Evolutionary conservation across 1,140 invertebrate genomes (phyloP).

Genomic region (Temnothorax nylanderi): DNA sequence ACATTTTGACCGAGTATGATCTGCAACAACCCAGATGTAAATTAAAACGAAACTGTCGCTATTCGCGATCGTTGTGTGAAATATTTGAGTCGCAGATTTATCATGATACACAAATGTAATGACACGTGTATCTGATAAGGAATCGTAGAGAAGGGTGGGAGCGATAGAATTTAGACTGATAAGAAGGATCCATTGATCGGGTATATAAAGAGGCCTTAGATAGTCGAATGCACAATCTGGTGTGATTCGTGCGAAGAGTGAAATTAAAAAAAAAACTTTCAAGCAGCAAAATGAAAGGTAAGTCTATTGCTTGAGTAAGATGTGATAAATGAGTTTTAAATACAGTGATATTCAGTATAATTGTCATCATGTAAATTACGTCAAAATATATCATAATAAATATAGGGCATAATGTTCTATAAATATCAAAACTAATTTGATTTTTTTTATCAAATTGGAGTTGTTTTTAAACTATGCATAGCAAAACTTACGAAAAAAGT

Average conservation of each 20-base stretch:
- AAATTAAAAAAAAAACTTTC: not conserved
- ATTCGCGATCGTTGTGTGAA: not conserved
- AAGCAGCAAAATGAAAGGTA: slow-evolving; percentile 70
- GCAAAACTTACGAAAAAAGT: not conserved
- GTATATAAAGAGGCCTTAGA: slow-evolving; percentile 66
- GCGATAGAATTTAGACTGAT: slow-evolving; percentile 37
- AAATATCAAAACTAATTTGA: not conserved
- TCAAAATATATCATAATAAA: not conserved
- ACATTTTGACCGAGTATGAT: not conserved
- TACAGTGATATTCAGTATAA: not conserved
- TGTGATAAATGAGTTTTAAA: not conserved
- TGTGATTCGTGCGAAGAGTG: not conserved
- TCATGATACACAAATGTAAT: not conserved
- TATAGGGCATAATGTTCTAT: not conserved
- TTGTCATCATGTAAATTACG: not conserved
- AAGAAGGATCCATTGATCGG: slow-evolving; percentile 45
- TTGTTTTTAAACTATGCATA: not conserved
- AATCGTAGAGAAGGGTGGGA: not conserved
- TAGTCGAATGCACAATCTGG: not conserved
- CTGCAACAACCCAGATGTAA: not conserved
- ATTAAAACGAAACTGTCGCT: not conserved
- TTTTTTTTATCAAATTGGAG: not conserved
- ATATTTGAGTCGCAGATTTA: slow-evolving; percentile 27
- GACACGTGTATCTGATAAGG: slow-evolving; percentile 50
- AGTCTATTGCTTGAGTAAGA: slow-evolving; percentile 13